phyloP scores from a whole-genome alignment of 2,113 vertebrate genomes.

The Tichodroma muraria region DNA sequence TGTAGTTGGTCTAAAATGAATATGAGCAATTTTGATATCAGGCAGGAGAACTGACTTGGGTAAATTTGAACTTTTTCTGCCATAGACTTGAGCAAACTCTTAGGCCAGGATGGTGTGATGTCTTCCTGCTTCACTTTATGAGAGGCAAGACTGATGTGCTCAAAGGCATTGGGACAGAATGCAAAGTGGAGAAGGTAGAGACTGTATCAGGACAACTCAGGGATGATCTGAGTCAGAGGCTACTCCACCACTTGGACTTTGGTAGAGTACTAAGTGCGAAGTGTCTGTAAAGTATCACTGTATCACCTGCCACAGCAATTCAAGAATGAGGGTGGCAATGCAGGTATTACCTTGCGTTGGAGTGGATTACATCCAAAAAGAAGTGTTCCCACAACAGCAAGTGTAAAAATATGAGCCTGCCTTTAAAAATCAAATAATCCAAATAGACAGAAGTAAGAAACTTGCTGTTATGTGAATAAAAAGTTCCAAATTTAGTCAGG shows the following conservation, averaged over 20 bases:
- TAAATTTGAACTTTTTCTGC: background rate
- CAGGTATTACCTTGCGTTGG: background rate
- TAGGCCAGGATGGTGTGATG: background rate
- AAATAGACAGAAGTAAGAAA: background rate
- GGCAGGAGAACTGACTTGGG: background rate
- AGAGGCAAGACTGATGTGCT: background rate
- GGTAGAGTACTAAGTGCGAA: background rate
- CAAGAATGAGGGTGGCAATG: background rate
- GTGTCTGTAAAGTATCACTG: background rate
- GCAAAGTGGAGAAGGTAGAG: background rate
- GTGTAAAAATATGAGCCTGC: background rate
- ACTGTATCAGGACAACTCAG: background rate
- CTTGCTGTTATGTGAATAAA: background rate
- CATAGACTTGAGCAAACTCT: background rate
- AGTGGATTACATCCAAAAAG: background rate
- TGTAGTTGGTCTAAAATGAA: background rate
- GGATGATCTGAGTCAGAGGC: background rate
- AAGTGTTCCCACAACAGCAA: background rate
- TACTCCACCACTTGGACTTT: background rate
- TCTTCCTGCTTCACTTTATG: background rate
- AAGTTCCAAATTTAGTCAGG: background rate
- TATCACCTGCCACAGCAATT: background rate
- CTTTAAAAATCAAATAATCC: background rate
- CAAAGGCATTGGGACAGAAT: background rate
- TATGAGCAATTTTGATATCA: background rate